These are phyloP conservation scores for Agonum fuliginosum DNA, from an alignment of 2,888 invertebrate species.

Conservation along the genomic window DNA sequence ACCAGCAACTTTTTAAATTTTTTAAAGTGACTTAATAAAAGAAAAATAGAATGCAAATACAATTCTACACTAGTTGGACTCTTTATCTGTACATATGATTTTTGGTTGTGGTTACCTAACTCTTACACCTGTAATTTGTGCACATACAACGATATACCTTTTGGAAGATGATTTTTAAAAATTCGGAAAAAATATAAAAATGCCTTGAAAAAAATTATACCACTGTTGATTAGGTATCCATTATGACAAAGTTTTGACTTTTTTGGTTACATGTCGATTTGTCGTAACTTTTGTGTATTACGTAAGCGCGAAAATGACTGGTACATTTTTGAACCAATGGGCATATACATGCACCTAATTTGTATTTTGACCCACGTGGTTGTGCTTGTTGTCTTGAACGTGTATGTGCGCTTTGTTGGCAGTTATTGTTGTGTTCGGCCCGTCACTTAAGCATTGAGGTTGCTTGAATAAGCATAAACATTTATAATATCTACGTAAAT, in stretches of 20 bases:
- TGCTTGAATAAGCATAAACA: not conserved
- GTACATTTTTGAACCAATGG: not conserved
- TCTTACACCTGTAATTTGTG: not conserved
- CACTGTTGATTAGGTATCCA: not conserved
- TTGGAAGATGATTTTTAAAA: not conserved
- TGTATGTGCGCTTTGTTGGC: not conserved
- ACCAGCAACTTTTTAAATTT: too few species aligned
- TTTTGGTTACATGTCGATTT: not conserved
- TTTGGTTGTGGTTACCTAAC: not conserved
- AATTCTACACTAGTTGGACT: not conserved
- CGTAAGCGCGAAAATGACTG: not conserved
- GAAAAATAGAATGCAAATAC: not conserved
- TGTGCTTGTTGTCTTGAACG: not conserved
- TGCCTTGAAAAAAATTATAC: not conserved
- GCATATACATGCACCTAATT: not conserved
- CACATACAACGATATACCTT: not conserved
- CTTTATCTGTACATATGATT: slow-evolving; percentile 5
- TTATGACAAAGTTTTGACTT: not conserved
- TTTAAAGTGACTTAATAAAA: not conserved
- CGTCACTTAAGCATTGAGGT: not conserved
- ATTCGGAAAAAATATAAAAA: not conserved
- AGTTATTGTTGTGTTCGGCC: not conserved
- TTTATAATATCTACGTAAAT: not conserved
- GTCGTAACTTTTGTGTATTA: not conserved
- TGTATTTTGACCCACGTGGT: not conserved